Evolutionary conservation across 2,888 invertebrate species (phyloP).

Genomic region (Perizoma flavofasciatum): DNA sequence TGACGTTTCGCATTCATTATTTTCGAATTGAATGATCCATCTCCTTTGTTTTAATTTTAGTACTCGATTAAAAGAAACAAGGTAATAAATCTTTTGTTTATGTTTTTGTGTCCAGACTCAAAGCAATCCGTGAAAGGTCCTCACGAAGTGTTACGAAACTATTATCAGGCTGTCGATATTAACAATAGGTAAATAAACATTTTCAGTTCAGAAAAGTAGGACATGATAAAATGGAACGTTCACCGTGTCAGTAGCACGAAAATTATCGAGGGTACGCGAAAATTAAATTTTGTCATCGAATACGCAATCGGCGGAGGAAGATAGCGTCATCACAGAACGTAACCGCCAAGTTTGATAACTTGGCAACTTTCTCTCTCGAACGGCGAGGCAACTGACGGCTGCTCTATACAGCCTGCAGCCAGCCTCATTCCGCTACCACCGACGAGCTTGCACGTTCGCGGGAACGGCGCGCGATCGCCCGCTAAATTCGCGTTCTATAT

Average conservation of each 20-base stretch:
- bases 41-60: neutral
- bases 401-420: conserved; percentile 47
- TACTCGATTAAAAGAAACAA: neutral
- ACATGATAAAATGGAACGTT: conserved; percentile 55
- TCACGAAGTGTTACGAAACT: conserved; percentile 31
- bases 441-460: conserved; percentile 68
- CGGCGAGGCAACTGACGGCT: conserved; percentile 45
- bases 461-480: conserved; percentile 66
- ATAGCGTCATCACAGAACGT: conserved; percentile 79
- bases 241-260: conserved; percentile 78
- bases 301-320: conserved; percentile 75
- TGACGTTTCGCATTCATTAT: too few relatives aligned
- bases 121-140: conserved; percentile 30
- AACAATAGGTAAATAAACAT: conserved; percentile 49
- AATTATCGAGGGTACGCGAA: conserved; percentile 63
- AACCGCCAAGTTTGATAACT: conserved; percentile 81
- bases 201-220: conserved; percentile 58
- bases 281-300: conserved; percentile 78
- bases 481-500: conserved; percentile 45
- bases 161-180: conserved; percentile 27
- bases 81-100: conserved; percentile 14
- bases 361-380: conserved; percentile 76
- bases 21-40: neutral
- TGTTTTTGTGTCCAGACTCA: conserved; percentile 10
- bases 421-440: conserved; percentile 69